These are phyloP conservation scores for Julus scanicus DNA, from an alignment of 2,888 invertebrate genomes.

Conservation along the genomic window DNA sequence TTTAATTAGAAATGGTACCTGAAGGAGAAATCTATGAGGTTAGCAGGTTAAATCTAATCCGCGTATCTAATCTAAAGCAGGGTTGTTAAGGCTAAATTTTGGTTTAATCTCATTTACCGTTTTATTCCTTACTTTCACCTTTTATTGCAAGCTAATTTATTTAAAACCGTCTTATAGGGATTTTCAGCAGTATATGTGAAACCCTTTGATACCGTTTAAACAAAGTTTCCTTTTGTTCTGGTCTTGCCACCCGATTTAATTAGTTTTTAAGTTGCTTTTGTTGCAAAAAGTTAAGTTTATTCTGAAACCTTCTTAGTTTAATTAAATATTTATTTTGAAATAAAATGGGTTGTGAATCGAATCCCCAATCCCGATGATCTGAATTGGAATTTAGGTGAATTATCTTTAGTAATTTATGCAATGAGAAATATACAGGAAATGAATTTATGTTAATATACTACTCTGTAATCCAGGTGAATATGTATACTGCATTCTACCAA, in stretches of 20 bases:
- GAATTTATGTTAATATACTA: neutral
- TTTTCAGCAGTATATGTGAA: neutral
- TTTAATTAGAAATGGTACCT: constrained; percentile 19
- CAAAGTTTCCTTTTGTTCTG: neutral
- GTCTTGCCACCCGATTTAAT: neutral
- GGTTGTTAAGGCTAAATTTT: neutral
- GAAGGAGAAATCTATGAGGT: constrained; percentile 3
- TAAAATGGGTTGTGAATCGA: neutral
- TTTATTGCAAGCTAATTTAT: constrained; percentile 12
- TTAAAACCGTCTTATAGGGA: neutral
- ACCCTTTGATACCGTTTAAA: neutral
- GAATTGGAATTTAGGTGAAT: neutral
- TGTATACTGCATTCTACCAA: neutral
- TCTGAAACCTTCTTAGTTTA: neutral
- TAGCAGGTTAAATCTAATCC: constrained; percentile 16
- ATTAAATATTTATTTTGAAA: constrained; percentile 31
- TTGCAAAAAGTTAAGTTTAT: constrained; percentile 34
- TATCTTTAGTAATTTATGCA: neutral
- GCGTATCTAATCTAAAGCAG: constrained; percentile 28
- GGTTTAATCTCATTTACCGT: neutral
- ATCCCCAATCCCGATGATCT: neutral
- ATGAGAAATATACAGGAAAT: neutral
- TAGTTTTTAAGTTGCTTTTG: neutral
- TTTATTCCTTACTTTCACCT: constrained; percentile 2
- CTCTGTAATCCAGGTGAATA: too few relatives aligned